Base-by-base conservation (phyloP, 2,888 invertebrate genomes). In the Eupsilia transversa region DNA sequence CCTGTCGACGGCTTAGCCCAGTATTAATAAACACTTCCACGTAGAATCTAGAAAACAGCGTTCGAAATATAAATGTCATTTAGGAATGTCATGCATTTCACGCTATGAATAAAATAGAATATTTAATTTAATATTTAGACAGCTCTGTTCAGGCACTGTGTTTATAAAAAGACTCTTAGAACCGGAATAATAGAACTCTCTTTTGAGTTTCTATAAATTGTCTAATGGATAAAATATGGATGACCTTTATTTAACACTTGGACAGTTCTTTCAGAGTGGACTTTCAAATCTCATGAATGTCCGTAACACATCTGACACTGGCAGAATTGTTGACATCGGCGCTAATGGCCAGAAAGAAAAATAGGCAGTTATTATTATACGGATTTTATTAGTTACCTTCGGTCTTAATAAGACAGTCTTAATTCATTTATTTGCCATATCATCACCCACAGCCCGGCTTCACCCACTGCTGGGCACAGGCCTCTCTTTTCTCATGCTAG, bases 21-120 rank as follows among this genome's bases (percentile, higher is more conserved):
- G 12, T 14, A 38, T n/a, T 41, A 41, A 52, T 49, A 27, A 46
- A 35, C 27, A n/a, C n/a, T 59, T 66, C 12, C 35, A 14, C 10
- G 27, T 52, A 6, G 17, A 52, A 41, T 69, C 20, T 71, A 52
- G 54, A n/a, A 30, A 41, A 17, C 1, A 54, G 3, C 14, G 7
- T 41, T 30, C 41, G 12, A 70, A 70, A 70, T 71, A 23, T 9
- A n/a, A 70, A 71, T 52, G 12, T n/a, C 3, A 70, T 70, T 69
- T 27, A 49, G 0, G 30, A 38, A 49, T 38, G 27, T 23, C 69
- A 35, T 35, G 69, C 17, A 23, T 35, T 49, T 70, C 10, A 49
- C 2, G 35, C 17, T 17, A 10, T 27, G n/a, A 35, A 27, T 66
- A 2, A 23, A 66, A 49, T 52, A 20, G 23, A 38, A 70, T 70